Base-by-base conservation (phyloP, 2,888 invertebrate genomes). In the Acanthopleura granulata region DNA sequence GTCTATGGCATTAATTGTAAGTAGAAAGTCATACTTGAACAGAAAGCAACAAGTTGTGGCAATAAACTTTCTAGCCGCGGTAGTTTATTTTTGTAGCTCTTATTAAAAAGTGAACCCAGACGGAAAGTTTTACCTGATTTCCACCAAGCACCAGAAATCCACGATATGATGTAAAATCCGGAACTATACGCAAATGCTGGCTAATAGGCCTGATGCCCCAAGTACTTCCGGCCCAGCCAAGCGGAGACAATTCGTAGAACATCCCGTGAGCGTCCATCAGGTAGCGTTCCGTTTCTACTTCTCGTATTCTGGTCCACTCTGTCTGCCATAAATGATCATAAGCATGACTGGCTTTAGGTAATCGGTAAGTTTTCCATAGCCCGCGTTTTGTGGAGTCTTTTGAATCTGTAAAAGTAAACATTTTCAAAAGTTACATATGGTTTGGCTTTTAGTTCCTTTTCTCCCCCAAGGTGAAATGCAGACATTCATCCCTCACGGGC, bases 251-350 rank as follows among this genome's bases (percentile, higher is more conserved):
- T 72, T 81, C 81, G 49, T 81, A 81, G 57, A 81, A 79, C 61
- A 78, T 62, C 30, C 81, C 81, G 61, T 81, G 81, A 76, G 77
- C 77, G 73, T 81, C 81, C 79, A 79, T 78, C 50, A 79, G 75
- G 72, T 81, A 81, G 30, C 81, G 76, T 71, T 79, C 81, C 9
- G 81, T 79, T 62, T 81, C 81, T 22, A 79, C 81, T 50, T 81
- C 79, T 49, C 79, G 73, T 25, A 81, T 78, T 49, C 79, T 72
- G 0, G 81, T 79, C 81, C 79, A 81, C 29, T 79, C 81, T 49
- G 81, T 79, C 75, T 81, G 81, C 79, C 79, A 78, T 12, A 78
- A 75, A 49, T 81, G 79, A 62, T 81, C 81, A 72, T 76, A 81
- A 6, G 81, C 81, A 57, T 81, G 79, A 62, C 79, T 80, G 27